A percentile compares a stretch with the other conserved stretches of the same genome.
Evolutionary conservation across 2,797 vertebrate species (phyloP).

Genomic region (Urocyon cinereoargenteus): DNA sequence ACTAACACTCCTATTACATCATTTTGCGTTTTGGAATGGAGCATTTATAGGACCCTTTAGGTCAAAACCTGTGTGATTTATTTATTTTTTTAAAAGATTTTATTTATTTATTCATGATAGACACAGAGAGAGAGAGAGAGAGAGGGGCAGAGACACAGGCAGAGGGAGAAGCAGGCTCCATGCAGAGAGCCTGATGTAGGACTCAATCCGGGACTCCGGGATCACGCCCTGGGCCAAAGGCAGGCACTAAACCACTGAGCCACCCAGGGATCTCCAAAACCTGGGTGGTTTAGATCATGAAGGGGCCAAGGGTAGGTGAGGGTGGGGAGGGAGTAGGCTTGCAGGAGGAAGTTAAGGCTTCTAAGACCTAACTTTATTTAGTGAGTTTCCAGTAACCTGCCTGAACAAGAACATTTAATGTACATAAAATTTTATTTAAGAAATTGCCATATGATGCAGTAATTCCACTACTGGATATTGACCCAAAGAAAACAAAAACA

Average conservation of each 20-base stretch:
- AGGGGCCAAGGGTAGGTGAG: neutral
- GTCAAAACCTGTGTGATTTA: neutral
- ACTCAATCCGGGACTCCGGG: too few species aligned
- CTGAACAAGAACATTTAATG: neutral
- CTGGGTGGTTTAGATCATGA: neutral
- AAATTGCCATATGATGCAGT: neutral
- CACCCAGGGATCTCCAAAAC: neutral
- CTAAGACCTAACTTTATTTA: neutral
- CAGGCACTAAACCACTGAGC: too few species aligned
- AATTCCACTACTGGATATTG: neutral
- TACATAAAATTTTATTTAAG: neutral
- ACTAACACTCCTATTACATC: neutral
- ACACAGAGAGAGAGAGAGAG: too few species aligned
- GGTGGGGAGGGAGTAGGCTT: neutral
- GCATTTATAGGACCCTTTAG: neutral
- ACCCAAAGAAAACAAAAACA: neutral
- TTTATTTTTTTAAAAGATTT: too few species aligned
- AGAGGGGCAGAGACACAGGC: too few species aligned
- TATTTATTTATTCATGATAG: too few species aligned
- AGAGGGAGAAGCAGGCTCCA: too few species aligned
- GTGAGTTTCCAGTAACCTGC: neutral
- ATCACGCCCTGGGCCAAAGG: too few species aligned
- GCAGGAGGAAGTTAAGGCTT: neutral
- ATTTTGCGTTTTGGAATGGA: neutral
- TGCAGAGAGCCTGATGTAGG: too few species aligned